phyloP scores from a whole-genome alignment of 23 tunicate genomes.

The Styela clava region DNA sequence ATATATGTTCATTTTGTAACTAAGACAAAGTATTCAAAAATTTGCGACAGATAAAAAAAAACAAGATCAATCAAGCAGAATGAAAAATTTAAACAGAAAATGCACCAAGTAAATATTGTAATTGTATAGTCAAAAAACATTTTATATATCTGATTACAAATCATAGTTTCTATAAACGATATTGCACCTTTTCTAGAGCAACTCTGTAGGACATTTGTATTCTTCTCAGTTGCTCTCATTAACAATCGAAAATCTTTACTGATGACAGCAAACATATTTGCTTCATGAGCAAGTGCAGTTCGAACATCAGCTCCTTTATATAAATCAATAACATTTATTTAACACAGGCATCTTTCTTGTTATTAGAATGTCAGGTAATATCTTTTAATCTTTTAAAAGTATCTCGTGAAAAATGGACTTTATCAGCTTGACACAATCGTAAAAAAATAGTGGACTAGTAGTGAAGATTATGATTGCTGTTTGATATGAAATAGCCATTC shows the following conservation, averaged over 20 bases:
- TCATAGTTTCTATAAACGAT: too few species aligned
- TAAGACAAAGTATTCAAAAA: too few species aligned
- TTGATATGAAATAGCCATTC: too few species aligned
- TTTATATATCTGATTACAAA: too few species aligned
- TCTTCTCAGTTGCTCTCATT: slow-evolving; percentile 92
- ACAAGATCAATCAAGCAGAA: too few species aligned
- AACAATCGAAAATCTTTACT: slow-evolving; percentile 85
- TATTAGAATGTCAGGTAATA: not conserved
- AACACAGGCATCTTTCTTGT: not conserved
- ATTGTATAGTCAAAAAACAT: too few species aligned
- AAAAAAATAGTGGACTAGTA: too few species aligned
- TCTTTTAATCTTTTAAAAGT: not conserved
- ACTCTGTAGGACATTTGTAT: slow-evolving; percentile 87
- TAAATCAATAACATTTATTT: not conserved
- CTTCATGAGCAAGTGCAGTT: slow-evolving; percentile 88
- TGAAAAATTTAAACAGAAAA: too few species aligned
- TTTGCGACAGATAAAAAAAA: too few species aligned
- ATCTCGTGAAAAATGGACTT: not conserved
- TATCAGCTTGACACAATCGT: not conserved
- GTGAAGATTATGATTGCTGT: too few species aligned
- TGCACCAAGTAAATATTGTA: too few species aligned
- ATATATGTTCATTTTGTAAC: too few species aligned
- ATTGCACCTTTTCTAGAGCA: slow-evolving; percentile 98
- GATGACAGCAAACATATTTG: slow-evolving; percentile 93
- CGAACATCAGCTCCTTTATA: slow-evolving; percentile 81